These are phyloP conservation scores for Hirtodrosophila alboralis DNA, from an alignment of 2,888 invertebrate genomes.

Conservation along the genomic window DNA sequence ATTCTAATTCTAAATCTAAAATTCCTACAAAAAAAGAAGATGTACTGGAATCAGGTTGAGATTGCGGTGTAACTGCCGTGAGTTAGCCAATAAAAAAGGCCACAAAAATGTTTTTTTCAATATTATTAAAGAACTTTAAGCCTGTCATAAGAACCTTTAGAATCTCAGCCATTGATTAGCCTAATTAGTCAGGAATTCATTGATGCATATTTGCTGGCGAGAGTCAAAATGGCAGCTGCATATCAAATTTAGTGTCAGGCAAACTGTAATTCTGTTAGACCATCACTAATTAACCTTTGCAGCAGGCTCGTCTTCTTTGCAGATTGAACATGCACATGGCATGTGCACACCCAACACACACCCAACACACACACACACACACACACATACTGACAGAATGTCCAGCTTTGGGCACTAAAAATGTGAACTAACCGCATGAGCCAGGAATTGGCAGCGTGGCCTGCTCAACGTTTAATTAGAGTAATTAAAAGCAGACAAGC, in stretches of 20 bases:
- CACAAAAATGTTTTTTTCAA: no score
- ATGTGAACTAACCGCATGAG: constrained; percentile 30
- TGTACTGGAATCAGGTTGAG: no score
- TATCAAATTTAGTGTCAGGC: constrained; percentile 17
- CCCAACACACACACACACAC: constrained; percentile 2
- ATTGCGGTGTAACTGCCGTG: no score
- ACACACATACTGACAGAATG: background rate
- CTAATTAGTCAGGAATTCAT: constrained; percentile 9
- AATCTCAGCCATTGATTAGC: constrained; percentile 7
- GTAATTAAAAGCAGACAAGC: constrained; percentile 61
- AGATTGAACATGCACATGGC: constrained; percentile 13
- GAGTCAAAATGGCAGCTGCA: constrained; percentile 17
- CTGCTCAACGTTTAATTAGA: constrained; percentile 60
- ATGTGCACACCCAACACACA: constrained; percentile 3
- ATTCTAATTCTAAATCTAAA: no score
- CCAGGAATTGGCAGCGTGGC: constrained; percentile 21
- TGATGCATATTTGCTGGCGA: constrained; percentile 1
- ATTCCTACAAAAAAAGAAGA: no score
- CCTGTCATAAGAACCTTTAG: background rate
- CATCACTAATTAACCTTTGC: constrained; percentile 35
- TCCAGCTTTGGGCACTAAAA: constrained; percentile 6
- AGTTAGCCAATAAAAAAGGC: no score
- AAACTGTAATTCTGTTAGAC: constrained; percentile 17
- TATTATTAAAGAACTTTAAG: background rate
- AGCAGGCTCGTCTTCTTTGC: constrained; percentile 11